These are phyloP conservation scores for Phoeniculus purpureus DNA, from an alignment of 2,797 vertebrate genomes.

Conservation along the genomic window DNA sequence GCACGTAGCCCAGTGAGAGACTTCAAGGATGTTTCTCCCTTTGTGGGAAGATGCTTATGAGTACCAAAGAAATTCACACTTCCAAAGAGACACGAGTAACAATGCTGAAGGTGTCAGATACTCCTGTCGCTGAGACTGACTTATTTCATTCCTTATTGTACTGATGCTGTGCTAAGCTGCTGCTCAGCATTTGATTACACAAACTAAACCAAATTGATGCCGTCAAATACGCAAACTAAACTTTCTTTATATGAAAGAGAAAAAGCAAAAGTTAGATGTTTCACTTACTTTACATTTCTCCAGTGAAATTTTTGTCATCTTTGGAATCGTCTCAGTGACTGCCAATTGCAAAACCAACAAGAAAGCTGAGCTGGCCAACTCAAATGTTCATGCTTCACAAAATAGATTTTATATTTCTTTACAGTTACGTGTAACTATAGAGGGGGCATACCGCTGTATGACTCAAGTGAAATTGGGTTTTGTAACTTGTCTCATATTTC, in stretches of 20 bases:
- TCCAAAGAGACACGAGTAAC: not conserved
- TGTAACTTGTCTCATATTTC: constrained; percentile 5
- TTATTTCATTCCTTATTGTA: constrained; percentile 20
- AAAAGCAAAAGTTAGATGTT: not conserved
- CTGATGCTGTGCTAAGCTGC: not conserved
- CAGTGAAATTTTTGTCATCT: not conserved
- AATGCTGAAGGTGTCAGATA: not conserved
- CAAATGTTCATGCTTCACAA: not conserved
- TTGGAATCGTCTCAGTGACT: not conserved
- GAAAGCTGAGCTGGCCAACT: not conserved
- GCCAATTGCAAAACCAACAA: not conserved
- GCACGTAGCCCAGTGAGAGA: constrained; percentile 29
- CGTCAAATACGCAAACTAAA: not conserved
- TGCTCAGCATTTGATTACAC: not conserved
- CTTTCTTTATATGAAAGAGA: not conserved
- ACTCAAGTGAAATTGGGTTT: not conserved
- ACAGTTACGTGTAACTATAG: not conserved
- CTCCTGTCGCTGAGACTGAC: not conserved
- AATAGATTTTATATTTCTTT: constrained; percentile 9
- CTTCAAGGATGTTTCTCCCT: constrained; percentile 15
- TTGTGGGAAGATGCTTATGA: constrained; percentile 64
- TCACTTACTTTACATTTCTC: not conserved
- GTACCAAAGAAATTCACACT: constrained; percentile 35
- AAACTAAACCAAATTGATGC: not conserved
- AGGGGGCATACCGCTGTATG: not conserved